Base-by-base conservation (phyloP, 2,113 vertebrate species). In the Rhea pennata region DNA sequence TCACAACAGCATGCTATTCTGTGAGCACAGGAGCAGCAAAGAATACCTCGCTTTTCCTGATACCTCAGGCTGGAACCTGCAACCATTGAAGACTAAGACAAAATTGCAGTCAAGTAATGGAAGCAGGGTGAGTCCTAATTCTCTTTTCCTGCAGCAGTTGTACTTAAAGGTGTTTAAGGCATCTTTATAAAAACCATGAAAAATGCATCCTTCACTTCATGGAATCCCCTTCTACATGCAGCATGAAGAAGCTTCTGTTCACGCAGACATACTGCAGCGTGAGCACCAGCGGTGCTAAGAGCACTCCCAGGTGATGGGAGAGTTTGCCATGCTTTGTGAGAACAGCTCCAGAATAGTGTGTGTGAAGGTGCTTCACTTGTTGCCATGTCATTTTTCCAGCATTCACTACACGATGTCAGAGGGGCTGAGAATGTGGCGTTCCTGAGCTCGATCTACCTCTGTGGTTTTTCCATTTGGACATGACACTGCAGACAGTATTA, bases 21-120 rank as follows among this genome's bases (percentile, higher is more conserved):
- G 24, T 0, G 2, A 36, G 31, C 33, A 27, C 44, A 36, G 2
- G 5, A 10, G 31, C 44, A 14, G 20, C 16, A 59, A 46, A 6
- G 1, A 39, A 42, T 31, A 7, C 42, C 31, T 36, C 48, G 2
- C 48, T 19, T 21, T 13, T 5, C 40, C 71, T 5, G 56, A 15
- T 1, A 1, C 8, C 31, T 8, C 2, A 1, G 36, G 13, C 65
- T 15, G 50, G 48, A 53, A 19, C 23, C 48, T 72, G 70, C 50
- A 46, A 58, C 87, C 66, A 5, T 46, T 3, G 0, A 36, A 39
- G 54, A 53, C 42, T 42, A 15, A 7, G 33, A 36, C 36, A 50
- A 62, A 27, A 22, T 42, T 7, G 27, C 58, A 48, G 67, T 3
- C 27, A 42, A 3, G 0, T 12, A 56, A 2, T 1, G 2, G 51